These are phyloP conservation scores for Shinisaurus crocodilurus DNA, from an alignment of 2,113 vertebrate species.

Conservation along the genomic window DNA sequence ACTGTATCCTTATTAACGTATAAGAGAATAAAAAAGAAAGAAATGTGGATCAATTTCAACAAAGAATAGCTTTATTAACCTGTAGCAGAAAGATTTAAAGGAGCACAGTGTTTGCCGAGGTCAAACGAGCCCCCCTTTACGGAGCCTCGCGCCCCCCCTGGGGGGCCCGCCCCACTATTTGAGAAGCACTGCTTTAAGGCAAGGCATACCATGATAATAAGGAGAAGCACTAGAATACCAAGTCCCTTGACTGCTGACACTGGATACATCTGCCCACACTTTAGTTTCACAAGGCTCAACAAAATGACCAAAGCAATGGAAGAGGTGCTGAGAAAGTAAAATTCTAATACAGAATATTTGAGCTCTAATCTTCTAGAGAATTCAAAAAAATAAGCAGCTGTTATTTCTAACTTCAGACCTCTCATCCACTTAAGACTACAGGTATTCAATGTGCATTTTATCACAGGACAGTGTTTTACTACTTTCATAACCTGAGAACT, in stretches of 20 bases:
- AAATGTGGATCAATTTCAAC: too few relatives aligned
- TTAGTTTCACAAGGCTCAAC: neutral
- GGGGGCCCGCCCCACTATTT: too few relatives aligned
- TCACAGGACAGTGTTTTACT: neutral
- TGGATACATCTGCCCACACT: neutral
- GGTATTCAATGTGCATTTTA: neutral
- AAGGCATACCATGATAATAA: neutral
- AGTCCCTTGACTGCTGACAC: too few relatives aligned
- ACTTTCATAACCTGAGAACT: slow-evolving; percentile 6
- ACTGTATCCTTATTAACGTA: too few relatives aligned
- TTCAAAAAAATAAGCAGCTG: neutral
- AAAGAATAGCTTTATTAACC: neutral
- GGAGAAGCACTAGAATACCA: neutral
- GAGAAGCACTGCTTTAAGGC: neutral
- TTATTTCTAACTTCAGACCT: neutral
- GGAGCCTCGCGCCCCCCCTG: too few relatives aligned
- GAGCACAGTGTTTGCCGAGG: too few relatives aligned
- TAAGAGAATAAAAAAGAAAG: too few relatives aligned
- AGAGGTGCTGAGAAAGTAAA: neutral
- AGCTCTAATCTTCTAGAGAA: neutral
- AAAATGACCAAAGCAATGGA: neutral
- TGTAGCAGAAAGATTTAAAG: too few relatives aligned
- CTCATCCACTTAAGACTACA: neutral
- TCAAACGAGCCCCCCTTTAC: too few relatives aligned
- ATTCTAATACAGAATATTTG: neutral